Evolutionary conservation across 2,113 vertebrate species (phyloP).

Genomic region (Prinia subflava): DNA sequence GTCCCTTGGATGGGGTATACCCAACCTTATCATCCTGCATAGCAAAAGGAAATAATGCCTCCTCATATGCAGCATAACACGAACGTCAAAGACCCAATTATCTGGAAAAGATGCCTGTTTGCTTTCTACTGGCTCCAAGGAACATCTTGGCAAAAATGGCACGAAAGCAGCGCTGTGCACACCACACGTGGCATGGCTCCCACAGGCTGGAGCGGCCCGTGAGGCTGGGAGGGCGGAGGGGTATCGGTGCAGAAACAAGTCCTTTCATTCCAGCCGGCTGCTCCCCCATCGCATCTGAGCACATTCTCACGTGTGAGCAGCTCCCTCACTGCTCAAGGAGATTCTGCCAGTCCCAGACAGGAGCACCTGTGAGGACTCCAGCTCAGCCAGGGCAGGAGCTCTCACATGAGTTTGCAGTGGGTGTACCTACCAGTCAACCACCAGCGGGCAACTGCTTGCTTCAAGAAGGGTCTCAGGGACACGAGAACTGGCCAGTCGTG

Average conservation of each 20-base stretch:
- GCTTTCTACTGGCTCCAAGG: neutral
- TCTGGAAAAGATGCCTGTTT: neutral
- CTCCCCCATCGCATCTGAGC: neutral
- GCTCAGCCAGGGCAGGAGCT: neutral
- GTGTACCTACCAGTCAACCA: neutral
- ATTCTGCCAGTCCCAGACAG: neutral
- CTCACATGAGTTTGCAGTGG: rapidly evolving
- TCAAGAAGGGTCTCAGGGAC: neutral
- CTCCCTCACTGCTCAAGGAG: neutral
- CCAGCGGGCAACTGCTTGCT: rapidly evolving
- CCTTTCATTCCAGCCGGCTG: rapidly evolving
- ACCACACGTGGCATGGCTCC: rapidly evolving
- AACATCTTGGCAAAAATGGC: neutral
- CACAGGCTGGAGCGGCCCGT: neutral
- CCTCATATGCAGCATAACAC: neutral
- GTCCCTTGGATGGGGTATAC: neutral
- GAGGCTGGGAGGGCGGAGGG: neutral
- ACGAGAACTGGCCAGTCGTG: neutral
- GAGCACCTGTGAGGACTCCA: neutral
- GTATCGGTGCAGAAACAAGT: neutral
- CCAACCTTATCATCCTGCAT: neutral
- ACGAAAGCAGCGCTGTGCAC: neutral
- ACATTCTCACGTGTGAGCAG: rapidly evolving
- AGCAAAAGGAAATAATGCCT: neutral
- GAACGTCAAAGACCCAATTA: neutral